Percentiles rank a stretch among this genome's conserved stretches.
These are phyloP conservation scores for Capitulum mitella DNA, from an alignment of 2,888 invertebrate genomes.

Conservation along the genomic window DNA sequence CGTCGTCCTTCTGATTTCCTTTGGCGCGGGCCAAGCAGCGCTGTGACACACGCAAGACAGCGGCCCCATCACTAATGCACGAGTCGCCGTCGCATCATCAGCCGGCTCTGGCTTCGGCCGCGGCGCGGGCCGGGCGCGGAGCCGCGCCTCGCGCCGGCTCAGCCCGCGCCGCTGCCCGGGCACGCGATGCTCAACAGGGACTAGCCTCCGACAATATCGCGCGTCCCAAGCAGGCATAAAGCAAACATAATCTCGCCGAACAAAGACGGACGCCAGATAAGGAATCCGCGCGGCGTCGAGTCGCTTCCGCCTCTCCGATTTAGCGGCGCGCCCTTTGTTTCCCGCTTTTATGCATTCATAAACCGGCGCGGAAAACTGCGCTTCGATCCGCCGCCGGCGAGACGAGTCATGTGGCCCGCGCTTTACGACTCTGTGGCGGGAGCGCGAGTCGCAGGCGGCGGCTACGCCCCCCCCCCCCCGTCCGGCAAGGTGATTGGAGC, in stretches of 20 bases:
- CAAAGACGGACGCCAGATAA: not conserved
- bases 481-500: not conserved
- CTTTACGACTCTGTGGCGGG: not conserved
- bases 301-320: not conserved
- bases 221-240: not conserved
- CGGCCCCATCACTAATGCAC: conserved; percentile 8
- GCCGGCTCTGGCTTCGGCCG: not conserved
- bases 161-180: not conserved
- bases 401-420: not conserved
- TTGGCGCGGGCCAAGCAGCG: not conserved
- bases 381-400: not conserved
- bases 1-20: not conserved
- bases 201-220: not conserved
- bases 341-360: conserved; percentile 6
- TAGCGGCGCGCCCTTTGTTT: not conserved
- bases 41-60: conserved; percentile 14
- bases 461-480: no score
- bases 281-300: not conserved
- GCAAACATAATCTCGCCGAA: conserved; percentile 8
- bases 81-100: not conserved
- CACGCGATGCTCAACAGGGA: not conserved
- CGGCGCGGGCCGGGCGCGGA: not conserved
- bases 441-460: no score
- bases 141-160: not conserved
- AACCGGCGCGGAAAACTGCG: not conserved